Base-by-base conservation (phyloP, 2,888 invertebrate genomes). In the Crossocerus cetratus region DNA sequence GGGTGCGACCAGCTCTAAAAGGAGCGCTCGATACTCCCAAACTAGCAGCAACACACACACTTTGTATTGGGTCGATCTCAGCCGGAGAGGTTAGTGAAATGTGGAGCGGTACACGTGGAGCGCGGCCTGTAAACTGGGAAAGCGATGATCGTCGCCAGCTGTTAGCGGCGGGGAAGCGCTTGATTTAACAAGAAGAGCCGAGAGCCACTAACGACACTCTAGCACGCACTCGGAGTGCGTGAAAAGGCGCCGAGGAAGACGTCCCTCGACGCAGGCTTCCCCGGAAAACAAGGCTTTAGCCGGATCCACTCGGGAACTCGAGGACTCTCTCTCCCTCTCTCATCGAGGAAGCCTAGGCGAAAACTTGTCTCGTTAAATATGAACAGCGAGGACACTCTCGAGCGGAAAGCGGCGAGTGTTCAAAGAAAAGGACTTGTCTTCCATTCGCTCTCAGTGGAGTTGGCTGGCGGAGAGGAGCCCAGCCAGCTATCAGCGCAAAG, bases 61-160 rank as follows among this genome's bases (percentile, higher is more conserved):
- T 32, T 32, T 32, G 32, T 32, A 3, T 32, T 32, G 5, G 32
- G 32, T 32, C 3, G 32, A 32, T 32, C 8, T 32, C 5, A 32
- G 11, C 5, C 32, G 32, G 8, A 8, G 32, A 8, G 32, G 32
- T 32, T 1, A 11, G 5, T 32, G 8, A 32, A 32, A 32, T 32
- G 11, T 32, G 11, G 32, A 32, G 32, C 32, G 32, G 32, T 32
- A 32, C 32, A 32, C 32, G 32, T 32, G 32, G 8, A 32, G 11
- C 8, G 11, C 8, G 8, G 4, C 32, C 32, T 32, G 8, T 32
- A 32, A 11, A 1, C 32, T 32, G 32, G 5, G 53, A 69, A 72
- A 76, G 68, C 76, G 81, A 81, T 77, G 76, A 80, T 81, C 72
- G 74, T 66, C 67, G 77, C 69, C 82, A 80, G 82, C 76, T 81